Evolutionary conservation across 1,140 invertebrate genomes (phyloP).

Genomic region (Cydia fagiglandana): DNA sequence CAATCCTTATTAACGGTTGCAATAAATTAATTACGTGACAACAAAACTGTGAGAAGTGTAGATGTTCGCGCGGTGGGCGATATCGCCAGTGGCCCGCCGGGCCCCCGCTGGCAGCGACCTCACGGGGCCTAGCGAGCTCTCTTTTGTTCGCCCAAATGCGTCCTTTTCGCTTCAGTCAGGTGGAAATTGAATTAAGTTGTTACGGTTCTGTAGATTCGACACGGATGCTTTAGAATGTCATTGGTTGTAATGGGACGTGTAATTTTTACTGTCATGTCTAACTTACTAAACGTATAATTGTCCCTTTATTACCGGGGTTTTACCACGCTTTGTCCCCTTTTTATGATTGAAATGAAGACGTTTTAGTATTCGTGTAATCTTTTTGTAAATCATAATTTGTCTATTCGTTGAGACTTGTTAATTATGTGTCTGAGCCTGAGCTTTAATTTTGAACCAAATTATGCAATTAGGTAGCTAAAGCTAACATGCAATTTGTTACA

Average conservation of each 20-base stretch:
- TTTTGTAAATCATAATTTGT: background rate
- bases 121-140: slow-evolving; percentile 50
- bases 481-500: no score
- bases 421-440: no score
- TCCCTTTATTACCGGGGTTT: slow-evolving; percentile 53
- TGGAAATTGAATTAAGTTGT: slow-evolving; percentile 27
- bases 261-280: slow-evolving; percentile 9
- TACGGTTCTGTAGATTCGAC: slow-evolving; percentile 29
- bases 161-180: slow-evolving; percentile 40
- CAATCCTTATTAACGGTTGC: slow-evolving; percentile 45
- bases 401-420: no score
- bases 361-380: background rate
- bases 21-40: slow-evolving; percentile 77
- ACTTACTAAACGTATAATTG: slow-evolving; percentile 3
- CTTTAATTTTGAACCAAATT: no score
- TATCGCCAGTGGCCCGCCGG: slow-evolving; percentile 46
- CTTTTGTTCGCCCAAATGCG: slow-evolving; percentile 71
- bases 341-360: slow-evolving; percentile 43
- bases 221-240: slow-evolving; percentile 10
- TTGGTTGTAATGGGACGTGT: slow-evolving; percentile 29
- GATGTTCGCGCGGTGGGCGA: slow-evolving; percentile 56
- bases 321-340: background rate
- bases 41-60: slow-evolving; percentile 67
- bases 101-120: slow-evolving; percentile 69
- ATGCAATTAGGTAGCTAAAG: no score